A percentile compares a stretch with the other conserved stretches of the same genome.
phyloP scores from a whole-genome alignment of 2,888 invertebrate genomes.

The Dyspetes luteomarginatus region DNA sequence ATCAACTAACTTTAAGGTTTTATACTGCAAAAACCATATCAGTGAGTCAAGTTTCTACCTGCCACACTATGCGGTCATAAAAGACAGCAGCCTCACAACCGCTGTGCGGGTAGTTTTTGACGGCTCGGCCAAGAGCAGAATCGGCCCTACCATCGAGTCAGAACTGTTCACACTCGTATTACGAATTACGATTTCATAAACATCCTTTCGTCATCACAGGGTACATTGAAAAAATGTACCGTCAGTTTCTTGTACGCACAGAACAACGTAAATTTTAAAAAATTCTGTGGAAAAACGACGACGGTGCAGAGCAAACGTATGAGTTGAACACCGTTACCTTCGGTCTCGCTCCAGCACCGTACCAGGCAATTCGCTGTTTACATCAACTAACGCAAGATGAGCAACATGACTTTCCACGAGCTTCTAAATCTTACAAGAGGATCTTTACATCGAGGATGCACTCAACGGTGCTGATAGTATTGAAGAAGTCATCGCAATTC shows the following conservation, averaged over 20 bases:
- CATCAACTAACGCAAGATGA: conserved; percentile 57
- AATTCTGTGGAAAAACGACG: not conserved
- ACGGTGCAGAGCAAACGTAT: not conserved
- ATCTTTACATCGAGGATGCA: conserved; percentile 63
- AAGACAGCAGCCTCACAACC: conserved; percentile 47
- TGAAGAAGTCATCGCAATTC: conserved; percentile 18
- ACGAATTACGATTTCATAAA: not conserved
- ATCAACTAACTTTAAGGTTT: too few relatives aligned
- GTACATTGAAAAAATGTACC: not conserved
- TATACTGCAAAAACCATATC: not conserved
- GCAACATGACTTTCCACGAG: conserved; percentile 30
- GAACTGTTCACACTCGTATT: not conserved
- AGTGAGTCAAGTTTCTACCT: conserved; percentile 16
- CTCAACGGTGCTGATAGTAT: conserved; percentile 52
- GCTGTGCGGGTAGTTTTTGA: conserved; percentile 65
- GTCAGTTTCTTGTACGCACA: not conserved
- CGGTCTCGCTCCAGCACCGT: conserved; percentile 53
- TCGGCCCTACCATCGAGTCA: not conserved
- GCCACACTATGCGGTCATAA: conserved; percentile 56
- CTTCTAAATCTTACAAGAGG: conserved; percentile 41
- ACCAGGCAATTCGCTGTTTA: conserved; percentile 53
- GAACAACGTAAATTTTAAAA: not conserved
- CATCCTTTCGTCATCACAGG: not conserved
- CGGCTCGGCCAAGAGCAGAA: conserved; percentile 53
- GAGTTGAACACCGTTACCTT: conserved; percentile 51